These are phyloP conservation scores for Dysmachus trigonus DNA, from an alignment of 2,888 invertebrate genomes.

Conservation along the genomic window DNA sequence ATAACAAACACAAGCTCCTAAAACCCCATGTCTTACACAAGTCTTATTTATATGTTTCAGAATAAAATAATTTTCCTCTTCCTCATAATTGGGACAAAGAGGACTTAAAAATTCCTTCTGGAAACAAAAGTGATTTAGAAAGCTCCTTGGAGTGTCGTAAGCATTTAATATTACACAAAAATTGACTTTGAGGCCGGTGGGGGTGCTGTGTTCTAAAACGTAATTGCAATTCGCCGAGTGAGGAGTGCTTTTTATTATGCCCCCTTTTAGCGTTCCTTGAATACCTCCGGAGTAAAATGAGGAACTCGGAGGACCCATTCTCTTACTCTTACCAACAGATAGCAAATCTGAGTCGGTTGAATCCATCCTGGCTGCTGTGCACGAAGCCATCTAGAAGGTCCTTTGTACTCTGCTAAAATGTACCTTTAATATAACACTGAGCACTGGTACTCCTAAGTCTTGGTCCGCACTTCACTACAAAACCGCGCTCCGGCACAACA, in stretches of 20 bases:
- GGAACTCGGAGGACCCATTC: not conserved
- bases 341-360: slow-evolving; percentile 3
- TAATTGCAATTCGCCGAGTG: not conserved
- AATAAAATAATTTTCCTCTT: not conserved
- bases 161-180: not conserved
- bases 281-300: not conserved
- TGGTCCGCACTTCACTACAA: not conserved
- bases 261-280: not conserved
- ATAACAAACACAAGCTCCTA: not conserved
- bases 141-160: not conserved
- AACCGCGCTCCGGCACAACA: not conserved
- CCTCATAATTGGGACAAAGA: not conserved
- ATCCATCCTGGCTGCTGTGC: not conserved
- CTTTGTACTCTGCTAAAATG: not conserved
- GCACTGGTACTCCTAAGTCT: not conserved
- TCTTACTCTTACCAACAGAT: slow-evolving; percentile 12
- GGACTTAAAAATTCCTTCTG: not conserved
- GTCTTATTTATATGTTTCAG: not conserved
- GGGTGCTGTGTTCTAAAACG: not conserved
- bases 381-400: not conserved
- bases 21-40: not conserved
- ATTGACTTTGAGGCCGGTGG: not conserved
- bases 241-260: not conserved
- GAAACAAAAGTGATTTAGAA: not conserved
- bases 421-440: not conserved